A percentile compares a stretch with the other conserved stretches of the same genome.
Evolutionary conservation across 2,888 invertebrate species (phyloP).

Genomic region (Noctua pronuba): DNA sequence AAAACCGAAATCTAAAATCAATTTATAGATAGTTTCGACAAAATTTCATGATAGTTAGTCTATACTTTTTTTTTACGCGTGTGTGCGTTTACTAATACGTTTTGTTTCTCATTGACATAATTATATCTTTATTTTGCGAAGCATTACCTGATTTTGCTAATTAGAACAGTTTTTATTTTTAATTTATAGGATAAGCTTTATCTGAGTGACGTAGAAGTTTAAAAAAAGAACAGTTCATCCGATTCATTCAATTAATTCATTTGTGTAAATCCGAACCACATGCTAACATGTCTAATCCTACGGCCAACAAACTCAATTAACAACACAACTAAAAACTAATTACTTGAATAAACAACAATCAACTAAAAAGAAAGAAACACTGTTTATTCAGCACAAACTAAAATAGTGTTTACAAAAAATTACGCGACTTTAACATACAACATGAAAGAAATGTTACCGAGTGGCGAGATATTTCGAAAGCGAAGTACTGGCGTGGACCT

Average conservation of each 20-base stretch:
- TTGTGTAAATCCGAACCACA: not conserved
- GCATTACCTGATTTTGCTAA: too few relatives aligned
- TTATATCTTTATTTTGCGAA: not conserved
- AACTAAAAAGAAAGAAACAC: not conserved
- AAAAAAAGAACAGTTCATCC: not conserved
- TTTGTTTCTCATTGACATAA: not conserved
- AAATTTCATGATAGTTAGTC: not conserved
- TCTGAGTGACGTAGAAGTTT: not conserved
- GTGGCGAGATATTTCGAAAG: conserved; percentile 85
- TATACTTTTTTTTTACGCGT: not conserved
- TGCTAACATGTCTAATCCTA: not conserved
- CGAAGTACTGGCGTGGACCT: conserved; percentile 79
- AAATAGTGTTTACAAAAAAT: conserved; percentile 51
- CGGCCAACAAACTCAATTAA: not conserved
- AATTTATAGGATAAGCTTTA: too few relatives aligned
- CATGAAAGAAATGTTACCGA: conserved; percentile 78
- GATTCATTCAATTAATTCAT: conserved; percentile 5
- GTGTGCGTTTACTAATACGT: not conserved
- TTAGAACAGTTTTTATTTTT: too few relatives aligned
- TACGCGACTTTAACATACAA: conserved; percentile 45
- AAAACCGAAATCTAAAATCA: not conserved
- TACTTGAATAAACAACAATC: not conserved
- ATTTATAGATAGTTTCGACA: not conserved
- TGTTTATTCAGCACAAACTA: not conserved
- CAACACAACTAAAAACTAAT: not conserved